These are phyloP conservation scores for Lasaia peninsularis DNA, from an alignment of 1,140 invertebrate genomes.

Conservation along the genomic window DNA sequence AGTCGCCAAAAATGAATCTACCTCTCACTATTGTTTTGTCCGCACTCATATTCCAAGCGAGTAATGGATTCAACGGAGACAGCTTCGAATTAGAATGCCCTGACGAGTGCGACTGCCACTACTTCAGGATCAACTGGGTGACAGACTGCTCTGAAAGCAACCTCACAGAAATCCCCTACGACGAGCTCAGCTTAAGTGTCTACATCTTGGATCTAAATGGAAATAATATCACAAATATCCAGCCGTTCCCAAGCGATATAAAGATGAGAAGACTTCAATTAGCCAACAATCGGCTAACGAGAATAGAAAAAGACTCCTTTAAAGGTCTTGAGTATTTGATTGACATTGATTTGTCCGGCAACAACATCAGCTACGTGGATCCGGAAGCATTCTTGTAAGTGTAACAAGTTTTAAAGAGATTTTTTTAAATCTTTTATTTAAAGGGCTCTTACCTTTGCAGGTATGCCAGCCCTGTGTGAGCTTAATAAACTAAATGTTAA, in stretches of 20 bases:
- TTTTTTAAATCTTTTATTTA: too few relatives aligned
- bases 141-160: conserved; percentile 87
- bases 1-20: conserved; percentile 40
- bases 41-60: conserved; percentile 30
- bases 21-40: conserved; percentile 33
- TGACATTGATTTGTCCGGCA: conserved; percentile 83
- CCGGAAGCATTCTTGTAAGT: conserved; percentile 84
- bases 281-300: conserved; percentile 81
- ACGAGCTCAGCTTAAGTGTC: conserved; percentile 82
- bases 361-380: conserved; percentile 80
- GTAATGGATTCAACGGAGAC: conserved; percentile 78
- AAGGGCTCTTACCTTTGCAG: too few relatives aligned
- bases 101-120: conserved; percentile 86
- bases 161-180: conserved; percentile 82
- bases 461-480: too few relatives aligned
- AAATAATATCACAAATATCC: conserved; percentile 80
- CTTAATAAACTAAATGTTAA: too few relatives aligned
- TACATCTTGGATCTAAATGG: conserved; percentile 85
- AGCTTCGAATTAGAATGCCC: conserved; percentile 82
- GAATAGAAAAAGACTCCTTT: conserved; percentile 80
- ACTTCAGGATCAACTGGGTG: conserved; percentile 87
- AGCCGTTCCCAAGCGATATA: conserved; percentile 81
- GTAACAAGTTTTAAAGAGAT: too few relatives aligned
- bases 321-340: conserved; percentile 81
- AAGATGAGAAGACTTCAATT: conserved; percentile 84